These are phyloP conservation scores for Calyptommatus sinebrachiatus DNA, from an alignment of 2,113 vertebrate genomes.

Conservation along the genomic window DNA sequence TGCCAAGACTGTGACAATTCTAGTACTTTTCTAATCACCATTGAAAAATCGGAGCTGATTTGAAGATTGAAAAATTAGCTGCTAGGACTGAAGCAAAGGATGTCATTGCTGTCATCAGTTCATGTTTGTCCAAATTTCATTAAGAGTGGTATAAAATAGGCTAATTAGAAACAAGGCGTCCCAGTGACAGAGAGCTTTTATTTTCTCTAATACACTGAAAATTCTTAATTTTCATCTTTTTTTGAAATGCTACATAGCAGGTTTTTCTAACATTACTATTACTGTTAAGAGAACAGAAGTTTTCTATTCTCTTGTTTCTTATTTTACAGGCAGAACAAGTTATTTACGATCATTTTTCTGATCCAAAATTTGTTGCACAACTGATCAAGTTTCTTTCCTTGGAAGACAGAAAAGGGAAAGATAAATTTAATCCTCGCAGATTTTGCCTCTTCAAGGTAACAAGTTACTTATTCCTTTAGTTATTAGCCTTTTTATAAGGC, in stretches of 20 bases:
- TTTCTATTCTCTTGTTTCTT: background rate
- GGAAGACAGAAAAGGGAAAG: constrained; percentile 97
- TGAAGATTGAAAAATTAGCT: background rate
- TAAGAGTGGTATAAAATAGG: too few relatives aligned
- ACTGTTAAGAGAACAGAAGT: background rate
- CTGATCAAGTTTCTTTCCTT: constrained; percentile 94
- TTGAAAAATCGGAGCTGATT: background rate
- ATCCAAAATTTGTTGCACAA: constrained; percentile 90
- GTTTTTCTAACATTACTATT: background rate
- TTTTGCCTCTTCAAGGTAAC: constrained; percentile 98
- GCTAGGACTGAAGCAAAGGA: too few relatives aligned
- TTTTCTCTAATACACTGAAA: too few relatives aligned
- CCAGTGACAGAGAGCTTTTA: background rate
- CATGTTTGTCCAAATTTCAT: background rate
- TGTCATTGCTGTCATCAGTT: background rate
- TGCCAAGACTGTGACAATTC: background rate
- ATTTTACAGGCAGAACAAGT: constrained; percentile 86
- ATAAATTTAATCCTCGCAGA: constrained; percentile 95
- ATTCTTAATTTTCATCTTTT: too few relatives aligned
- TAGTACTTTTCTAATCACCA: background rate
- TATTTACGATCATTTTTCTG: constrained; percentile 93
- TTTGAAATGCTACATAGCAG: background rate
- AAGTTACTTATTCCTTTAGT: constrained; percentile 19
- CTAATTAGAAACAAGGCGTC: background rate
- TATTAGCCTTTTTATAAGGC: background rate